These are phyloP conservation scores for Lepidochrysops patricia DNA, from an alignment of 2,888 invertebrate genomes.

Conservation along the genomic window DNA sequence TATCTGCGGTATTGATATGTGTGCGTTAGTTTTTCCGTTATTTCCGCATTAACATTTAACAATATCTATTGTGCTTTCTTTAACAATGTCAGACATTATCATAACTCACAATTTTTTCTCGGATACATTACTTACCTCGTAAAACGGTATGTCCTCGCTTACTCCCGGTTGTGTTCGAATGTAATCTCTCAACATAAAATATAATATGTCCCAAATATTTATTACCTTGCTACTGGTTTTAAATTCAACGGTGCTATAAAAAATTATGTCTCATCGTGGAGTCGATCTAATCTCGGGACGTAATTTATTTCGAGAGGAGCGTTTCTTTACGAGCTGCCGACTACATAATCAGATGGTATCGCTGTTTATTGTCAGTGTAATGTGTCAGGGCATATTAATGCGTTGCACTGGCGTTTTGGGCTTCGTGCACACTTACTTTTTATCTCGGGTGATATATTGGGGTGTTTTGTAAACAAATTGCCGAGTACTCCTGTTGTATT, in stretches of 20 bases:
- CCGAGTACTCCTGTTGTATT: not conserved
- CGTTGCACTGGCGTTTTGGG: conserved; percentile 21
- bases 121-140: not conserved
- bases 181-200: conserved; percentile 5
- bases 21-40: not conserved
- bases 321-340: conserved; percentile 25
- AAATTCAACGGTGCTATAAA: conserved; percentile 14
- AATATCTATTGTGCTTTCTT: too few species aligned
- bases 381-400: conserved; percentile 27
- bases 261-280: conserved; percentile 16
- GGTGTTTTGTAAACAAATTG: conserved; percentile 2
- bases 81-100: too few species aligned
- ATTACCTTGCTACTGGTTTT: conserved; percentile 17
- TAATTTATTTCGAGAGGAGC: conserved; percentile 24
- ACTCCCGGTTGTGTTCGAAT: not conserved
- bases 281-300: conserved; percentile 22
- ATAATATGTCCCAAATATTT: conserved; percentile 11
- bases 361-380: conserved; percentile 28
- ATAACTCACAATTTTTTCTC: not conserved
- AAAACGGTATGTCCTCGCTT: not conserved
- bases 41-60: not conserved
- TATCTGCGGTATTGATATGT: not conserved
- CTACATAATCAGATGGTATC: conserved; percentile 27
- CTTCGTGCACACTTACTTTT: conserved; percentile 17
- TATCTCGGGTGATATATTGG: conserved; percentile 5